Percentiles rank a stretch among this genome's conserved stretches.
These are phyloP conservation scores for Lydus trimaculatus DNA, from an alignment of 2,888 invertebrate genomes.

Conservation along the genomic window DNA sequence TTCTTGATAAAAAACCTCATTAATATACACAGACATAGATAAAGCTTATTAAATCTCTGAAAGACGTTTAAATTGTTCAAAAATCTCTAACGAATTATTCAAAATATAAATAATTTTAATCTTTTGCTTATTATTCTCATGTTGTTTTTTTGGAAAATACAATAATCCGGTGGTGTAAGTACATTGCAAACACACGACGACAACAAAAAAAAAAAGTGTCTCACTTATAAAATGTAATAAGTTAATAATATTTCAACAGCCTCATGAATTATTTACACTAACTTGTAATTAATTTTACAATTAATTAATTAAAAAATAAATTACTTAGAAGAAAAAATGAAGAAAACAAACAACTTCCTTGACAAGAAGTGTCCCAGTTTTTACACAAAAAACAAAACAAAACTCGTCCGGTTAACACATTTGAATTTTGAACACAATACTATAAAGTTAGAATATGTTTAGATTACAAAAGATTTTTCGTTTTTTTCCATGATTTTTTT, in stretches of 20 bases:
- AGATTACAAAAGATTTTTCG: conserved; percentile 24
- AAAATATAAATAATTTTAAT: conserved; percentile 37
- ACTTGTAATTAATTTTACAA: conserved; percentile 52
- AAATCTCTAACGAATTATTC: conserved; percentile 28
- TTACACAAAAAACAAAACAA: conserved; percentile 38
- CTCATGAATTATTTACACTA: conserved; percentile 57
- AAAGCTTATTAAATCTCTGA: conserved; percentile 35
- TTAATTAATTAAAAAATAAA: conserved; percentile 53
- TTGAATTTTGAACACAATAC: conserved; percentile 49
- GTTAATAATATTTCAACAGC: conserved; percentile 59
- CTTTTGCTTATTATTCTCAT: conserved; percentile 4
- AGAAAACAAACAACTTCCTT: conserved; percentile 41
- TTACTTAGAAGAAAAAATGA: conserved; percentile 34
- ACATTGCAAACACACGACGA: conserved; percentile 54
- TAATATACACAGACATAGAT: conserved; percentile 35
- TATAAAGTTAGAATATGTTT: conserved; percentile 40
- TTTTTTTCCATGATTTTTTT: neutral
- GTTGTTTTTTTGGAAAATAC: conserved; percentile 27
- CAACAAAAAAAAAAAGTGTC: conserved; percentile 43
- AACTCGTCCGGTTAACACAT: no score
- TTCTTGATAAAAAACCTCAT: conserved; percentile 12
- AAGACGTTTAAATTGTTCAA: conserved; percentile 35
- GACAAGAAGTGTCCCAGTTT: conserved; percentile 32
- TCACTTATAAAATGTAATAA: conserved; percentile 55
- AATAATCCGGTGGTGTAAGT: conserved; percentile 48